These are phyloP conservation scores for Drosophila demipolita DNA, from an alignment of 2,888 invertebrate species.

Conservation along the genomic window DNA sequence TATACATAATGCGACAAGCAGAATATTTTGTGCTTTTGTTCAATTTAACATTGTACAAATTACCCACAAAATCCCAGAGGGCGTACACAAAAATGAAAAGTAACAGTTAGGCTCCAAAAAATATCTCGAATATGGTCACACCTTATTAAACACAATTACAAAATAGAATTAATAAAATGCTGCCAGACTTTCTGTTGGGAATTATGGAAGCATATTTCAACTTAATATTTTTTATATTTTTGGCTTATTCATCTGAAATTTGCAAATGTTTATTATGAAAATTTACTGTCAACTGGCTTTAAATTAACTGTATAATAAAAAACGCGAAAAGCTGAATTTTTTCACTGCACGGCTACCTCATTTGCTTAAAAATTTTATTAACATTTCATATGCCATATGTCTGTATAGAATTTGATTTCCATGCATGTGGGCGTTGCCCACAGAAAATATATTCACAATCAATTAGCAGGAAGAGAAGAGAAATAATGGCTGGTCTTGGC, in stretches of 20 bases:
- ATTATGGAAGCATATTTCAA: background rate
- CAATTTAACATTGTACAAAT: constrained; percentile 57
- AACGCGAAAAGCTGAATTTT: constrained; percentile 58
- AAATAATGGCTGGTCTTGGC: constrained; percentile 3
- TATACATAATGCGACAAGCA: constrained; percentile 37
- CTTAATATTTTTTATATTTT: constrained; percentile 1
- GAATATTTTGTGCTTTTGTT: constrained; percentile 35
- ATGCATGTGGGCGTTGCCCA: no score
- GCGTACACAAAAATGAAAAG: background rate
- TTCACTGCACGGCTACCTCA: constrained; percentile 51
- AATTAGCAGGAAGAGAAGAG: background rate
- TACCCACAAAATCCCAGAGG: constrained; percentile 25
- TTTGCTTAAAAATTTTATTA: constrained; percentile 51
- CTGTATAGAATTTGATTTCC: constrained; percentile 20
- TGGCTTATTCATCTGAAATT: constrained; percentile 1
- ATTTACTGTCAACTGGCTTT: constrained; percentile 46
- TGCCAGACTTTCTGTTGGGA: background rate
- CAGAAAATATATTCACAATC: background rate
- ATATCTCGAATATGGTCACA: background rate
- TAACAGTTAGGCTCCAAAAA: background rate
- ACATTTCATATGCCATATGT: constrained; percentile 44
- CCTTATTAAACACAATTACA: background rate
- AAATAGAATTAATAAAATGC: background rate
- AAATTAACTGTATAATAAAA: constrained; percentile 51
- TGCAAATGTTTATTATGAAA: constrained; percentile 51